Evolutionary conservation across 1,140 invertebrate genomes (phyloP).

Genomic region (Tetragonula clypearis): DNA sequence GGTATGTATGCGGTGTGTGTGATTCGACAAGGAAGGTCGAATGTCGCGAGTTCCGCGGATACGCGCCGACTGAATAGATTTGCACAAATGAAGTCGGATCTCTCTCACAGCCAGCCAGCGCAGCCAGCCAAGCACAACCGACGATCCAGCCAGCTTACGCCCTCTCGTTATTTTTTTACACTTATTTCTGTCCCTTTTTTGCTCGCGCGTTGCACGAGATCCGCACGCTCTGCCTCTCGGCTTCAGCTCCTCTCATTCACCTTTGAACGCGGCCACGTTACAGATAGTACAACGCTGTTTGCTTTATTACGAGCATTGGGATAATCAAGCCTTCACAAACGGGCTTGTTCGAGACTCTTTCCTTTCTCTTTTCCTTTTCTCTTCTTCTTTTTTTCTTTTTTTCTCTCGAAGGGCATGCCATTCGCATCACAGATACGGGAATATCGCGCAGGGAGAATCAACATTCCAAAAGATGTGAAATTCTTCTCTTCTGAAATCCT

Average conservation of each 20-base stretch:
- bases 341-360: not conserved
- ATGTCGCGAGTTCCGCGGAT: conserved; percentile 57
- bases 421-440: too few relatives aligned
- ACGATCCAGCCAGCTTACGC: conserved; percentile 9
- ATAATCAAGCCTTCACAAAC: conserved; percentile 5
- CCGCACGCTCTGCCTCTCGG: not conserved
- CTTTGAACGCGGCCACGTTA: not conserved
- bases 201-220: not conserved
- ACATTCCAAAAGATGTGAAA: too few relatives aligned
- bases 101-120: conserved; percentile 3
- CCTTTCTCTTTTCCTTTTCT: not conserved
- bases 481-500: too few relatives aligned
- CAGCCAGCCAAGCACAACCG: not conserved
- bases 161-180: conserved; percentile 10
- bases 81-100: conserved; percentile 49
- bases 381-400: too few relatives aligned
- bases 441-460: too few relatives aligned
- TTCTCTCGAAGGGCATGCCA: too few relatives aligned
- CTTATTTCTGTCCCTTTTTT: not conserved
- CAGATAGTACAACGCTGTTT: conserved; percentile 12
- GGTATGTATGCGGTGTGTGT: conserved; percentile 18
- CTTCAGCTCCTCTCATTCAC: not conserved
- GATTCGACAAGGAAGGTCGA: conserved; percentile 56
- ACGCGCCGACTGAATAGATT: conserved; percentile 58
- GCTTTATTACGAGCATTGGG: conserved; percentile 19